Evolutionary conservation across 2,113 vertebrate species (phyloP).

Genomic region (Ctenodactylus gundi): DNA sequence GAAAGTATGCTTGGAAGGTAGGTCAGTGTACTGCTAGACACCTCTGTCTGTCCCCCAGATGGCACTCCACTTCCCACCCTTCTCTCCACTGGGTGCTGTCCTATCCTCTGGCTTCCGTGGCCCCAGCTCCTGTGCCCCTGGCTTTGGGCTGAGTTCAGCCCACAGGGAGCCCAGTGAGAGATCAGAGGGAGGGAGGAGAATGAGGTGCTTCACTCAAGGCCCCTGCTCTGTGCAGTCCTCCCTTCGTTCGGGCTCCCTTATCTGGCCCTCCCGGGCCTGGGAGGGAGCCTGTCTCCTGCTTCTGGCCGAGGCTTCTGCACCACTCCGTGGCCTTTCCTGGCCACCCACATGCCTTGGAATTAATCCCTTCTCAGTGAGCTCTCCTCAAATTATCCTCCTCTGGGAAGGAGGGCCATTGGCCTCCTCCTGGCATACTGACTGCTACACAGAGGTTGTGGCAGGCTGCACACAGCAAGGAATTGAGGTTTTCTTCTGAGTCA

Average conservation of each 20-base stretch:
- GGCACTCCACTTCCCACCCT: not conserved
- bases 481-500: not conserved
- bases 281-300: too few relatives aligned
- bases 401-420: not conserved
- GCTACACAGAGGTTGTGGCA: rapidly evolving
- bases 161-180: not conserved
- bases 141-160: not conserved
- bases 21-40: too few relatives aligned
- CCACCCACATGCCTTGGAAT: not conserved
- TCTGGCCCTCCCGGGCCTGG: not conserved
- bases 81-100: not conserved
- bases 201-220: not conserved
- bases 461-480: rapidly evolving
- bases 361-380: not conserved
- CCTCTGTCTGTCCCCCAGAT: not conserved
- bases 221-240: not conserved
- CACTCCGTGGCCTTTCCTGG: not conserved
- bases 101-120: not conserved
- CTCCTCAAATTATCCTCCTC: not conserved
- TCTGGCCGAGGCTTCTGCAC: not conserved
- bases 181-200: not conserved
- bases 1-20: not conserved
- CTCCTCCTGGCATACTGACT: not conserved
- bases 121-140: not conserved
- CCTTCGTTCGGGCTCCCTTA: not conserved